phyloP scores from a whole-genome alignment of 2,797 vertebrate species.

The Pangasius krempfi region DNA sequence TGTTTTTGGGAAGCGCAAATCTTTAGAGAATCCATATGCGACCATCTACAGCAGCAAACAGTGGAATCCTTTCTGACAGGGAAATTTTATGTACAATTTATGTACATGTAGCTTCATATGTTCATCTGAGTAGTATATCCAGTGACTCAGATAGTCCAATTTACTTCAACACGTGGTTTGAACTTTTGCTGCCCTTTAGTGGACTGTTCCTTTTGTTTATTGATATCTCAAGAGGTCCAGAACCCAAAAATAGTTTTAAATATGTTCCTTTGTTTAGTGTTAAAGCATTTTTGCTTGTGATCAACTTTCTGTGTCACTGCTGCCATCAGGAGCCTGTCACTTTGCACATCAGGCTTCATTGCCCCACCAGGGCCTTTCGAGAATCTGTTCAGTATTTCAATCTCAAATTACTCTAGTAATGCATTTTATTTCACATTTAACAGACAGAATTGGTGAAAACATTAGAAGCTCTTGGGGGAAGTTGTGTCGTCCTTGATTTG shows the following conservation, averaged over 20 bases:
- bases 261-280: neutral
- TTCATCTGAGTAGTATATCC: neutral
- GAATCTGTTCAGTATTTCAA: slow-evolving; percentile 20
- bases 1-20: neutral
- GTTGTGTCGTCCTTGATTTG: neutral
- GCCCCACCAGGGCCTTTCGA: slow-evolving; percentile 18
- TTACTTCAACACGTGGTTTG: neutral
- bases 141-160: neutral
- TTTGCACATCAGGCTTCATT: slow-evolving; percentile 15
- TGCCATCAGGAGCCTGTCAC: neutral
- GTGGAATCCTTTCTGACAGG: neutral
- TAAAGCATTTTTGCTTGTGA: neutral
- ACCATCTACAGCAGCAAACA: neutral
- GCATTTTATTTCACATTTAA: slow-evolving; percentile 32
- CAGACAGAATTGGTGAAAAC: neutral
- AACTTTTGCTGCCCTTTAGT: neutral
- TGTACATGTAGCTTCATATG: neutral
- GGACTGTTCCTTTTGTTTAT: neutral
- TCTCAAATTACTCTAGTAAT: slow-evolving; percentile 6
- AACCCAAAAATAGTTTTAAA: neutral
- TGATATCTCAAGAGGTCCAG: neutral
- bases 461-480: slow-evolving; percentile 10
- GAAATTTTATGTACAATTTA: neutral
- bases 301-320: slow-evolving; percentile 3
- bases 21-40: neutral